Base-by-base conservation (phyloP, 2,113 vertebrate species). In the Cynocephalus volans region DNA sequence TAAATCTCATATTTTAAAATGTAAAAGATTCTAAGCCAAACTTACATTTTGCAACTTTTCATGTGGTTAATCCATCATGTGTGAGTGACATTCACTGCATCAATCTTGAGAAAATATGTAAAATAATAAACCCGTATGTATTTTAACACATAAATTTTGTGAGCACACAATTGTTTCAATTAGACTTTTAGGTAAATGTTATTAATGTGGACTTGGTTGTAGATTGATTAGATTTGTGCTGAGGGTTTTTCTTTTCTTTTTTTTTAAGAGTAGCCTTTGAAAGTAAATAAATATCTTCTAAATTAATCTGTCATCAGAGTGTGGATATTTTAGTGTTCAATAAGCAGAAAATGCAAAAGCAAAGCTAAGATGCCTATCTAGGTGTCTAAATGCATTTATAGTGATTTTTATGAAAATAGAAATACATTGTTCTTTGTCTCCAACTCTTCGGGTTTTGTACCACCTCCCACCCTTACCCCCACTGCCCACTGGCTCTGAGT, bases 131-230 rank as follows among this genome's bases (percentile, higher is more conserved):
- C 6, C 14, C 21, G 36, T 76, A 33, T 90, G 31, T 81, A 95
- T 97, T 90, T 91, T n/a, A 67, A 90, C 10, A 15, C 36, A 70
- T 92, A 91, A 41, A 56, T 73, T 88, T 94, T 92, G 10, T 85
- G 69, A 91, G n/a, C 15, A 50, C 9, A 28, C 10, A 93, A 91
- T 91, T 10, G 83, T 95, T 96, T 95, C 72, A 83, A 24, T 93
- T 95, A 86, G 23, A 72, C 18, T 52, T 88, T 95, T 80, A 81
- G 21, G 12, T 96, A 60, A 31, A 65, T 77, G 92, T 58, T 94
- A 86, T 76, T 83, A 92, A 73, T 65, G 58, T 92, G 36, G 21
- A 89, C 65, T 94, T 89, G 26, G 8, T 62, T 92, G 33, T 73
- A 69, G 31, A 36, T 23, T 92, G 31, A 69, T 95, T 82, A 76